Evolutionary conservation across 53 echinoderm and acorn worm species (phyloP), one percentile per base, ranked within the genome.

Genomic region (Luidia sarsii): DNA sequence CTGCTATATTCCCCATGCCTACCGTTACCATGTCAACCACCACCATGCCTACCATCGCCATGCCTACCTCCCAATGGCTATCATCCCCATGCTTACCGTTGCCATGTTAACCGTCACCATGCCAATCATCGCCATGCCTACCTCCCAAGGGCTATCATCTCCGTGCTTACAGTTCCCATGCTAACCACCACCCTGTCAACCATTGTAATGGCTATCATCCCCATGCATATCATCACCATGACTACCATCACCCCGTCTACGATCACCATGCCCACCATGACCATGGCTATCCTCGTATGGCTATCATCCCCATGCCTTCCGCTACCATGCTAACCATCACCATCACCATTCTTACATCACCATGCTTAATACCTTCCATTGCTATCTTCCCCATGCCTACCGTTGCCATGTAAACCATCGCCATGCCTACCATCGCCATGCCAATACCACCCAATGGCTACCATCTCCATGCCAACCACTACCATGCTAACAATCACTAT

Each of bases 211-310:
- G n/a, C 31, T 50, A 56, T 73, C 11, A 54, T 19, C 73, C 1
- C 30, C 73, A 54, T 13, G 29, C 51, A 8, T 29, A 71, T 45
- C 54, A 33, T 30, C 36, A 71, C 22, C 72, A 71, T 21, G 33
- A 32, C 52, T 25, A 54, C 18, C 19, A 52, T 41, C 1, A 32
- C 20, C n/a, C 32, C 22, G 18, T 34, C 22, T 48, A 71, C 33
- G 0, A 74, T 54, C n/a, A 34, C 30, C 33, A 46, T 67, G 8
- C 13, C 35, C 0, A 4, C 33, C 27, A n/a, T n/a, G n/a, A n/a
- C 7, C 68, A 67, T 24, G 7, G 13, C 1, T 19, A 48, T 33
- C 22, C 33, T 46, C 70, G 4, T 35, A 7, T 7, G 23, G 0
- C 35, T 19, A 51, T 70, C 33, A 52, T 20, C 52, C 3, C 13